These are phyloP conservation scores for Lasiurus cinereus DNA, from an alignment of 2,113 vertebrate genomes.

Conservation along the genomic window DNA sequence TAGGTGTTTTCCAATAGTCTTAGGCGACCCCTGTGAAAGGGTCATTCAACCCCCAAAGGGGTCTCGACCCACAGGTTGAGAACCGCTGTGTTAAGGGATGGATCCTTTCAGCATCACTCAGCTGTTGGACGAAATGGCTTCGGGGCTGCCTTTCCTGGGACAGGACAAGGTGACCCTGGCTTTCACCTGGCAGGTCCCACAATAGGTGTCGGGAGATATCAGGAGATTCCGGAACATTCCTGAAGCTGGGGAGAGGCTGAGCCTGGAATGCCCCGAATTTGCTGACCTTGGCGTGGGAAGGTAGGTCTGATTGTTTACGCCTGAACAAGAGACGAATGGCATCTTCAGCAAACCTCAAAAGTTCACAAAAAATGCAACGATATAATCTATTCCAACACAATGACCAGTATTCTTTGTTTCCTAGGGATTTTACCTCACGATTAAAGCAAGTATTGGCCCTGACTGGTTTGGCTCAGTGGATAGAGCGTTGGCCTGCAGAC, in stretches of 20 bases:
- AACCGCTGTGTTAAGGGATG: neutral
- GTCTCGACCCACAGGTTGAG: too few species aligned
- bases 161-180: neutral
- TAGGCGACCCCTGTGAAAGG: too few species aligned
- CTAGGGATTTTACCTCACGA: neutral
- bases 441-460: neutral
- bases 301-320: neutral
- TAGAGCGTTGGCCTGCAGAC: too few species aligned
- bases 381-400: neutral
- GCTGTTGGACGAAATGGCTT: neutral
- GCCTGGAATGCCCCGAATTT: neutral
- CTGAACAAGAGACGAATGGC: neutral
- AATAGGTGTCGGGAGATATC: neutral
- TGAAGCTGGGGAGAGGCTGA: neutral
- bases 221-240: neutral
- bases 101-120: neutral
- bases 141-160: neutral
- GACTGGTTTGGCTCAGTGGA: too few species aligned
- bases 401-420: neutral
- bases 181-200: neutral
- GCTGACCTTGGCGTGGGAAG: neutral
- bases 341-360: neutral
- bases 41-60: too few species aligned
- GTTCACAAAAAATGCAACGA: neutral
- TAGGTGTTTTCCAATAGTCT: too few species aligned